A percentile compares a stretch with the other conserved stretches of the same genome.
Evolutionary conservation across 2,888 invertebrate genomes (phyloP).

Genomic region (Erebia palarica): DNA sequence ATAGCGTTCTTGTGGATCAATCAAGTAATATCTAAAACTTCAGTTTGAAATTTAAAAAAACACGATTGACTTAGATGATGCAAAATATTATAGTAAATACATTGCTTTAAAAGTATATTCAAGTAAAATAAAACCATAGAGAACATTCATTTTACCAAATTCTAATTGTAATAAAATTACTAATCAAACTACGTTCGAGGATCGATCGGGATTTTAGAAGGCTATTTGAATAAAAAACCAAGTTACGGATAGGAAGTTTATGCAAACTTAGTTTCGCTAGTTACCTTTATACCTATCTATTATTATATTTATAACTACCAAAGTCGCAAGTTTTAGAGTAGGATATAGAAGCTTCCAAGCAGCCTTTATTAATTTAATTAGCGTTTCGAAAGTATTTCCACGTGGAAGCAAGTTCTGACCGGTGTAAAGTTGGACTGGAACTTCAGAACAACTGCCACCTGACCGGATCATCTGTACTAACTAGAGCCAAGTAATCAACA

Average conservation of each 20-base stretch:
- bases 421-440: slow-evolving; percentile 20
- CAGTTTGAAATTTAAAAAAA: no score
- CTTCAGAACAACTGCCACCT: slow-evolving; percentile 25
- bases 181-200: no score
- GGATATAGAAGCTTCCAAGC: slow-evolving; percentile 1
- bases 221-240: no score
- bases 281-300: neutral
- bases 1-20: no score
- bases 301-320: neutral
- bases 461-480: slow-evolving; percentile 31
- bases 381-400: slow-evolving; percentile 28
- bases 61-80: no score
- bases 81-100: no score
- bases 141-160: no score
- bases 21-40: no score
- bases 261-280: neutral
- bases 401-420: slow-evolving; percentile 22
- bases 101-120: no score
- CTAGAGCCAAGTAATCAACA: slow-evolving; percentile 21
- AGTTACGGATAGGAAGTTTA: neutral
- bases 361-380: slow-evolving; percentile 27
- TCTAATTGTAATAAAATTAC: no score
- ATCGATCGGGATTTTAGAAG: no score
- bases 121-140: no score
- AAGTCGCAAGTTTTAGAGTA: slow-evolving; percentile 6